Conservation (phyloP, 2,797 vertebrate genomes). For the Gambusia yucatana region DNA sequence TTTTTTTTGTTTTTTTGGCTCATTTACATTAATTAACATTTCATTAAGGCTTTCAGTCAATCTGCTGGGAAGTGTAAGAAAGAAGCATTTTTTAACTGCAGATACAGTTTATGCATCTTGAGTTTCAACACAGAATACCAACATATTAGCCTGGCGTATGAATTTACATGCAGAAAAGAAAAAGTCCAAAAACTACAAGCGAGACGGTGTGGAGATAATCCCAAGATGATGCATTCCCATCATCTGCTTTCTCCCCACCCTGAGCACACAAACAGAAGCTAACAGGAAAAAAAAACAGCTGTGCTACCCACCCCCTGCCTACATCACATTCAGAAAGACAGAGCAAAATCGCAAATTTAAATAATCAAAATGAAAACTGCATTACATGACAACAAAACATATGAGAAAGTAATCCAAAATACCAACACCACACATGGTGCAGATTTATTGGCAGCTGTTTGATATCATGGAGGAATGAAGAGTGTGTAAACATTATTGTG, state of each 20-base stretch:
- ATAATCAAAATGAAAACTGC: conserved; percentile 42
- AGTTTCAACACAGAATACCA: neutral
- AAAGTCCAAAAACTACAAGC: conserved; percentile 10
- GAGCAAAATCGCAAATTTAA: conserved; percentile 13
- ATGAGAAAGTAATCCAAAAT: conserved; percentile 32
- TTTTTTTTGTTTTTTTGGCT: conserved; percentile 43
- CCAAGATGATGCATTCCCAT: conserved; percentile 23
- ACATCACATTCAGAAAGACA: conserved; percentile 29
- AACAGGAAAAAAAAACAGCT: conserved; percentile 43
- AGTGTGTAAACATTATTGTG: conserved; percentile 17
- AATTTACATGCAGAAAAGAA: conserved; percentile 9
- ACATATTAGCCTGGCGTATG: conserved; percentile 20
- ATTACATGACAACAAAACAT: conserved; percentile 28
- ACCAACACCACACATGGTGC: conserved; percentile 35
- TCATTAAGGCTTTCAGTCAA: conserved; percentile 52
- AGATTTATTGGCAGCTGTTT: conserved; percentile 42
- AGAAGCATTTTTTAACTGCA: neutral
- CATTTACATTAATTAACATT: conserved; percentile 46
- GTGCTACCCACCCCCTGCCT: conserved; percentile 23
- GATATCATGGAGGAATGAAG: conserved; percentile 23
- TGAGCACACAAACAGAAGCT: conserved; percentile 29
- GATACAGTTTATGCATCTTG: neutral
- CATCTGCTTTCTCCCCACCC: conserved; percentile 16
- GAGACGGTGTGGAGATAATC: conserved; percentile 28
- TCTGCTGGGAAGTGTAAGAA: conserved; percentile 18